phyloP scores from a whole-genome alignment of 1,140 invertebrate genomes.

The Paraescarpia echinospica region DNA sequence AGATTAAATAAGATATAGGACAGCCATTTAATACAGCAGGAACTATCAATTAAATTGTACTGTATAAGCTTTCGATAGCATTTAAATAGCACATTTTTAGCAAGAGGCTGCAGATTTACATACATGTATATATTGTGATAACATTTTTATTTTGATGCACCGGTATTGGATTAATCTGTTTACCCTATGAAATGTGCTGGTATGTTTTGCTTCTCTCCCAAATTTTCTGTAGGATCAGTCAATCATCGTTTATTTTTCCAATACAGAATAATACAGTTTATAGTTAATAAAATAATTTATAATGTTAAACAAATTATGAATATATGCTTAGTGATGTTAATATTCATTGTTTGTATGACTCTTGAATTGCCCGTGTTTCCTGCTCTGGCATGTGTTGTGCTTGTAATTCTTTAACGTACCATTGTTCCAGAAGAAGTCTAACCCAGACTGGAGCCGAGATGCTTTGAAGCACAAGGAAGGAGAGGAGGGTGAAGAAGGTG shows the following conservation, averaged over 20 bases:
- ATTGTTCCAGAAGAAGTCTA: slow-evolving; percentile 12
- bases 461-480: slow-evolving; percentile 41
- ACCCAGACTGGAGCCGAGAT: slow-evolving; percentile 33
- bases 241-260: too few species aligned
- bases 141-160: background rate
- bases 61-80: too few species aligned
- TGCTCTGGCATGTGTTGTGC: background rate
- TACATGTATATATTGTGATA: background rate
- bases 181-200: background rate
- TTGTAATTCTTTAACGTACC: background rate
- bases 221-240: background rate
- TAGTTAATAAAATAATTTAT: too few species aligned
- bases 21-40: background rate
- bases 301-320: too few species aligned
- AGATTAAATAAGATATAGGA: too few species aligned
- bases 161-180: background rate
- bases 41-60: background rate
- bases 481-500: slow-evolving; percentile 38
- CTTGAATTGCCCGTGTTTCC: background rate
- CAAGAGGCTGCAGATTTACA: background rate
- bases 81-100: background rate
- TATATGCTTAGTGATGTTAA: background rate
- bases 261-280: too few species aligned
- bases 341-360: background rate
- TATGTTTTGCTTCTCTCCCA: background rate